Conservation (phyloP, 53 echinoderm and acorn worm species). For the Actinopyga echinites region DNA sequence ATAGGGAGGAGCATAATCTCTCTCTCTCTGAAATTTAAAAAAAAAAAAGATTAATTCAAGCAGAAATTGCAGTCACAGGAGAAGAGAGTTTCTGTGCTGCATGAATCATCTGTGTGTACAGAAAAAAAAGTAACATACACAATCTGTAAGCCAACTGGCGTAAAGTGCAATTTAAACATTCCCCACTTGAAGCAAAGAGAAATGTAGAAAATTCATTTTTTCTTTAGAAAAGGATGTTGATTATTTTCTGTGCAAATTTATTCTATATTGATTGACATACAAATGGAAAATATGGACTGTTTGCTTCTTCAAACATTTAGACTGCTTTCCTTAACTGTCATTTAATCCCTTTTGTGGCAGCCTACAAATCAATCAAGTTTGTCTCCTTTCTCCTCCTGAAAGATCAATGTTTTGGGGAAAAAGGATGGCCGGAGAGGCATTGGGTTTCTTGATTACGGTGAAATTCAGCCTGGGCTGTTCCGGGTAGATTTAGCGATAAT, state of each 20-base stretch:
- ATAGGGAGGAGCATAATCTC: neutral
- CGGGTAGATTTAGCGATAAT: neutral
- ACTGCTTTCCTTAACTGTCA: conserved; percentile 5
- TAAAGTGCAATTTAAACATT: too few species aligned
- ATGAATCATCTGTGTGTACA: too few species aligned
- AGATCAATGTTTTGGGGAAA: conserved; percentile 38
- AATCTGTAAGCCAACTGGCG: too few species aligned
- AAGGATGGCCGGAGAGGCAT: conserved; percentile 8
- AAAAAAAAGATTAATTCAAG: neutral
- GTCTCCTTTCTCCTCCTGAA: conserved; percentile 8
- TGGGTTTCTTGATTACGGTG: conserved; percentile 26
- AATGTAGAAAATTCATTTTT: too few species aligned
- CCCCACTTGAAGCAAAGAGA: too few species aligned
- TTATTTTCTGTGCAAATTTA: conserved; percentile 9
- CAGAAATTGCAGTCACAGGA: too few species aligned
- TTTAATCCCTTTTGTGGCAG: conserved; percentile 14
- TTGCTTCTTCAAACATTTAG: neutral
- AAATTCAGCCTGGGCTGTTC: conserved; percentile 2
- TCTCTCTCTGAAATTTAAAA: neutral
- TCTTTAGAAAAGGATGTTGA: neutral
- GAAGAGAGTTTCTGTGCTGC: too few species aligned
- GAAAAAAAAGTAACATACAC: too few species aligned
- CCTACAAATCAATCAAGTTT: conserved; percentile 25
- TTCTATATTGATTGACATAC: conserved; percentile 39
- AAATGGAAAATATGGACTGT: conserved; percentile 40